Conservation (phyloP, 2,888 invertebrate genomes). For the Chrysomela aeneicollis region DNA sequence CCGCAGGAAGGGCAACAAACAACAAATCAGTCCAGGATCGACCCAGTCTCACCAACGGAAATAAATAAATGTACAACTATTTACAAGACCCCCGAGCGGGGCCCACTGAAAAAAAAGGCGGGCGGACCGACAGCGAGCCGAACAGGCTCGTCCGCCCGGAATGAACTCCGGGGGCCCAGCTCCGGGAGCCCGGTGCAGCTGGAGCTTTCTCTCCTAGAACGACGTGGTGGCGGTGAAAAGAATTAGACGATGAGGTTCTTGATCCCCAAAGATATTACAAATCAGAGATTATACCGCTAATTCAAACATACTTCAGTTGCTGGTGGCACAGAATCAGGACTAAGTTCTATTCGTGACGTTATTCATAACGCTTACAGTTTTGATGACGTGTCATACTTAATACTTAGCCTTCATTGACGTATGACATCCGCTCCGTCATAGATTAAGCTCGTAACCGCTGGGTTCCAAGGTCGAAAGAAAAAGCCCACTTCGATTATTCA, state of each 20-base stretch:
- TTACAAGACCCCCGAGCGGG: constrained; percentile 45
- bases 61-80: constrained; percentile 51
- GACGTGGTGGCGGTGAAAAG: constrained; percentile 29
- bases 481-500: constrained; percentile 8
- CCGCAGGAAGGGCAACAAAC: constrained; percentile 16
- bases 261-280: no score
- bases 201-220: constrained; percentile 35
- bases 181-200: constrained; percentile 37
- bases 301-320: no score
- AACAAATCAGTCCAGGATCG: constrained; percentile 21
- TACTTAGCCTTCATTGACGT: no score
- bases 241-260: constrained; percentile 72
- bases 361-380: no score
- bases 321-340: no score
- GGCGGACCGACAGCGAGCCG: constrained; percentile 48
- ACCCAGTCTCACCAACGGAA: constrained; percentile 39
- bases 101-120: constrained; percentile 43
- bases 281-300: no score
- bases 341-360: no score
- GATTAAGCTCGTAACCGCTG: background rate
- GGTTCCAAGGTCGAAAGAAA: constrained; percentile 11
- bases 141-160: constrained; percentile 38
- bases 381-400: no score
- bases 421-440: background rate
- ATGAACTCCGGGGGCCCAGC: constrained; percentile 40